These are phyloP conservation scores for Perca schrenkii DNA, from an alignment of 2,113 vertebrate genomes.

Conservation along the genomic window DNA sequence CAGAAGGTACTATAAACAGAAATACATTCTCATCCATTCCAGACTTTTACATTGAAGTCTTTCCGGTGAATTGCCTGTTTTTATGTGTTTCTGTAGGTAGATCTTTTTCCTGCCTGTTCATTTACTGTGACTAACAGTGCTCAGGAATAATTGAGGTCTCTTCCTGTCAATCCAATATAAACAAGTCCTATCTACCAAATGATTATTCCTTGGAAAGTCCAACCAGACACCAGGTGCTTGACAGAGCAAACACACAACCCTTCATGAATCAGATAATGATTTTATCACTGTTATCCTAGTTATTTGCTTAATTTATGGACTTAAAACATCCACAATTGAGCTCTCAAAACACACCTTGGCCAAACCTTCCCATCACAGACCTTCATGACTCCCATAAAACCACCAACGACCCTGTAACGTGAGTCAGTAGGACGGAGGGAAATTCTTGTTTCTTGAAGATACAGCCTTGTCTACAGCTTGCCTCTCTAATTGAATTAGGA, in stretches of 20 bases:
- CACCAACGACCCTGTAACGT: constrained; percentile 44
- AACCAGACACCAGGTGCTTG: constrained; percentile 48
- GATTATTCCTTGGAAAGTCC: constrained; percentile 30
- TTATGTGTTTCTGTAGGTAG: constrained; percentile 8
- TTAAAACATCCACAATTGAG: constrained; percentile 13
- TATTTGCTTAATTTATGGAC: constrained; percentile 34
- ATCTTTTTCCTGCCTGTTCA: background rate
- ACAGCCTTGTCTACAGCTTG: constrained; percentile 59
- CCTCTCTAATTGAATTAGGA: constrained; percentile 81
- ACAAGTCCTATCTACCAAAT: constrained; percentile 21
- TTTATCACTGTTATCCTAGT: constrained; percentile 27
- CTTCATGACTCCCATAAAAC: constrained; percentile 41
- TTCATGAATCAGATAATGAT: constrained; percentile 29
- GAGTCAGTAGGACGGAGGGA: constrained; percentile 56
- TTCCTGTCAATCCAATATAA: constrained; percentile 29
- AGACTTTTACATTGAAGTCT: background rate
- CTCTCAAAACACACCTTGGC: constrained; percentile 33
- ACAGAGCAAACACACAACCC: background rate
- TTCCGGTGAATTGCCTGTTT: constrained; percentile 9
- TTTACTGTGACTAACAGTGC: constrained; percentile 1
- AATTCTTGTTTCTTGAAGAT: constrained; percentile 67
- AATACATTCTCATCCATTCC: background rate
- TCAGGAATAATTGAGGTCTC: constrained; percentile 12
- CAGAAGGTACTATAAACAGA: background rate
- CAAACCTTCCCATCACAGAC: constrained; percentile 29